These are phyloP conservation scores for Eumacrocentrus americanus DNA, from an alignment of 2,888 invertebrate species.

Conservation along the genomic window DNA sequence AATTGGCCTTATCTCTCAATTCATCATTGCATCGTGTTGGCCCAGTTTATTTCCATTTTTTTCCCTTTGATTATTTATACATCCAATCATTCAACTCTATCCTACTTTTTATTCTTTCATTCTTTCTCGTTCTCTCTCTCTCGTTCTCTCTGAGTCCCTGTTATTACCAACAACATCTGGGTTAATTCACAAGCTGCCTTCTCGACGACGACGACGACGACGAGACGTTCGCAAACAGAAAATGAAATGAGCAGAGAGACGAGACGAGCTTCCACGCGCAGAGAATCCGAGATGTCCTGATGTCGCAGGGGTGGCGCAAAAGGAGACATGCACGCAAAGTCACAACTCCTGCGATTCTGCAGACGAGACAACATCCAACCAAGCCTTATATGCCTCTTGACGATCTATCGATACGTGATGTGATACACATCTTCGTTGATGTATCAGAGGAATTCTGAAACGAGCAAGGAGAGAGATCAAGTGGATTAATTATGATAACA, in stretches of 20 bases:
- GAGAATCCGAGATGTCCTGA: not conserved
- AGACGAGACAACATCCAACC: not conserved
- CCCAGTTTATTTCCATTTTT: slow-evolving; percentile 1
- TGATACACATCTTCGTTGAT: not conserved
- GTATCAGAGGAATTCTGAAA: not conserved
- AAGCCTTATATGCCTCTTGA: not conserved
- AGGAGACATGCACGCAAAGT: not conserved
- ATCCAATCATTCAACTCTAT: too few species aligned
- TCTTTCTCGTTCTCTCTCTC: not conserved
- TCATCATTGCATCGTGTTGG: not conserved
- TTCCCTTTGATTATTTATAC: too few species aligned
- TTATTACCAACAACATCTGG: not conserved
- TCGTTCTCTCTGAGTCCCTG: not conserved
- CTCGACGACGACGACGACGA: too few species aligned
- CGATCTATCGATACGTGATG: slow-evolving; percentile 4
- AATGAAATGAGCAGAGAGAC: not conserved
- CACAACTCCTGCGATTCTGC: not conserved
- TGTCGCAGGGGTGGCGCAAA: not conserved
- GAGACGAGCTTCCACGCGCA: not conserved
- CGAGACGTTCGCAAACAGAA: not conserved
- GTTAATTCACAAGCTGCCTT: not conserved
- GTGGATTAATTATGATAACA: not conserved
- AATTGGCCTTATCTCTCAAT: slow-evolving; percentile 12
- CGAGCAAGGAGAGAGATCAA: not conserved
- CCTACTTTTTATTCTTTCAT: not conserved